Conservation (phyloP, 2,113 vertebrate species). For the Atlantisia rogersi region DNA sequence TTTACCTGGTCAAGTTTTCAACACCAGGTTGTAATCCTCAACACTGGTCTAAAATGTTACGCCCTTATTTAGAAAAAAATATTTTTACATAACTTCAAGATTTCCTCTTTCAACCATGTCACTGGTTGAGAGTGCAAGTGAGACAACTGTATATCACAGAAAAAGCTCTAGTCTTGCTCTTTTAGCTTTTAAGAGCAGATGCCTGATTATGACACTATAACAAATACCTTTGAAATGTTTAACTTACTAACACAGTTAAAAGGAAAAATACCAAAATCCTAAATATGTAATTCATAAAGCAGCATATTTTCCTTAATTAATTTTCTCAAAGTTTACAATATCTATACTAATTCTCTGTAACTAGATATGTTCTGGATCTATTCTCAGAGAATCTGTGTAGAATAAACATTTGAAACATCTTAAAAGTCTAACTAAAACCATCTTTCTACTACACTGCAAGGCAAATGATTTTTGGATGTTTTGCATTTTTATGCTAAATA, state of each 20-base stretch:
- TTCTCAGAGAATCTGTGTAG: slow-evolving; percentile 79
- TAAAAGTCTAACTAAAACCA: slow-evolving; percentile 83
- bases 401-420: slow-evolving; percentile 83
- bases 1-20: background rate
- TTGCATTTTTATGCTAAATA: slow-evolving; percentile 85
- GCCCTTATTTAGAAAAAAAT: slow-evolving; percentile 45
- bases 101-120: slow-evolving; percentile 62
- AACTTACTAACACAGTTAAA: slow-evolving; percentile 74
- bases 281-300: slow-evolving; percentile 78
- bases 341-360: slow-evolving; percentile 83
- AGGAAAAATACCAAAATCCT: slow-evolving; percentile 64
- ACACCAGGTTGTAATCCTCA: background rate
- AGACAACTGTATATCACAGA: slow-evolving; percentile 42
- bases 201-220: slow-evolving; percentile 59
- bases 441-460: slow-evolving; percentile 79
- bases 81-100: slow-evolving; percentile 57
- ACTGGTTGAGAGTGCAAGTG: background rate
- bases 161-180: slow-evolving; percentile 54
- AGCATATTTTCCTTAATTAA: slow-evolving; percentile 82
- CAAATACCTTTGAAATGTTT: slow-evolving; percentile 74
- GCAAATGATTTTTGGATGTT: slow-evolving; percentile 85
- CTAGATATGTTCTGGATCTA: slow-evolving; percentile 78
- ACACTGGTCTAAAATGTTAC: slow-evolving; percentile 6
- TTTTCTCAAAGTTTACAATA: slow-evolving; percentile 83
- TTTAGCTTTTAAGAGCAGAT: slow-evolving; percentile 65